phyloP scores from a whole-genome alignment of 2,797 vertebrate genomes.

The Delichon dasypus region DNA sequence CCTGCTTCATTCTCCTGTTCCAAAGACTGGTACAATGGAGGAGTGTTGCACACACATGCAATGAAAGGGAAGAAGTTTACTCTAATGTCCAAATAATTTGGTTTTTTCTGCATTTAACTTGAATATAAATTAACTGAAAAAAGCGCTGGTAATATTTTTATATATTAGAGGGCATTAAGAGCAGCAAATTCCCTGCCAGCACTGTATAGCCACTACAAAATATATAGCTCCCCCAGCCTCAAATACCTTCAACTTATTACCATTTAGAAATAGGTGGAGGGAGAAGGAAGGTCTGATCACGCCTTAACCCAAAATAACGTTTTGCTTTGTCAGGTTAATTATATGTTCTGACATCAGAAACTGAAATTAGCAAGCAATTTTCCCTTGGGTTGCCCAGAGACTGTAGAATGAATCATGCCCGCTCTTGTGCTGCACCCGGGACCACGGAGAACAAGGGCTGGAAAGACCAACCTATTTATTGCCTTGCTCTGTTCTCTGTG shows the following conservation, averaged over 20 bases:
- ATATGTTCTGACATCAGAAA: not conserved
- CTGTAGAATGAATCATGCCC: constrained; percentile 5
- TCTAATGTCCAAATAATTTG: not conserved
- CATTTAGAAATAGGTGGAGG: not conserved
- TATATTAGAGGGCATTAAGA: not conserved
- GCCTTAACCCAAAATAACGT: not conserved
- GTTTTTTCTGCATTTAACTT: not conserved
- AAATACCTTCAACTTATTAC: not conserved
- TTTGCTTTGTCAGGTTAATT: constrained; percentile 45
- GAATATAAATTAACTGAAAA: not conserved
- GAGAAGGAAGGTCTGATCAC: not conserved
- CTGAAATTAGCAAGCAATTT: constrained; percentile 31
- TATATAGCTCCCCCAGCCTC: not conserved
- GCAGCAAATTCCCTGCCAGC: not conserved
- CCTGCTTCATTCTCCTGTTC: not conserved
- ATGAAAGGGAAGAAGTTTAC: not conserved
- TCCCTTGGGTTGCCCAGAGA: constrained; percentile 23
- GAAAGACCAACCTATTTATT: not conserved
- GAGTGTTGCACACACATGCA: not conserved
- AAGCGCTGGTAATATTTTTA: not conserved
- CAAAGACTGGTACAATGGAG: not conserved
- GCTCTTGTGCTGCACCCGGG: not conserved
- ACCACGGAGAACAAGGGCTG: not conserved
- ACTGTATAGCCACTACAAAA: not conserved
- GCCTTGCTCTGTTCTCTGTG: not conserved